phyloP scores from a whole-genome alignment of 2,888 invertebrate genomes.

The Rhagonycha fulva region DNA sequence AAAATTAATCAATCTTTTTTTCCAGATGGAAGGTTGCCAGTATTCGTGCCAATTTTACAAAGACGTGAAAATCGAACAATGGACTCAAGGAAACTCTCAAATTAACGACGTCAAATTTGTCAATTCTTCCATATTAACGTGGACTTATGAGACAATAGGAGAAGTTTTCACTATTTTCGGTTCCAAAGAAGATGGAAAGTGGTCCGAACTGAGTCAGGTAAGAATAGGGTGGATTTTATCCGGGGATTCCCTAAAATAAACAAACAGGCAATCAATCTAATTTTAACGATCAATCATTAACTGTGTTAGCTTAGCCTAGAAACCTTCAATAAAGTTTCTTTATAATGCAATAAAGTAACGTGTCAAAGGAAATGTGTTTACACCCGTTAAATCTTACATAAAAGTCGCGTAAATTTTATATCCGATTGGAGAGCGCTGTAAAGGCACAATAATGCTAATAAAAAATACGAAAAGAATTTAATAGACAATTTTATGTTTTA shows the following conservation, averaged over 20 bases:
- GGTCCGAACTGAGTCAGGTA: neutral
- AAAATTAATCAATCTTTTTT: conserved; percentile 1
- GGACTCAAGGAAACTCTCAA: neutral
- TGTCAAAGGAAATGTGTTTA: conserved; percentile 24
- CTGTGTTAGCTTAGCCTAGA: neutral
- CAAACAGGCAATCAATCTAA: neutral
- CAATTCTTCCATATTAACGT: neutral
- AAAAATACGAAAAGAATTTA: neutral
- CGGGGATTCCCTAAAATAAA: neutral
- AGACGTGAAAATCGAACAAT: neutral
- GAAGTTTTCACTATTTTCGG: neutral
- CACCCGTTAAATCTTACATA: conserved; percentile 24
- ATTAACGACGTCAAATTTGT: neutral
- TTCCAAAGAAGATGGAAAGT: neutral
- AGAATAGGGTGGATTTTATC: neutral
- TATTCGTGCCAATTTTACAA: neutral
- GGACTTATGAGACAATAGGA: neutral
- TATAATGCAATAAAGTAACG: conserved; percentile 15
- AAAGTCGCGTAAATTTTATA: conserved; percentile 17
- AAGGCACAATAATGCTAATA: neutral
- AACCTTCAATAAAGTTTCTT: neutral
- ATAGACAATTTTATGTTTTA: neutral
- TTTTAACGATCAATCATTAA: neutral
- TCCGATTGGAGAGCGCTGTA: neutral
- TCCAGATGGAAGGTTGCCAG: conserved; percentile 14